Evolutionary conservation across 2,797 vertebrate species (phyloP), one percentile per base, ranked within the genome.

Genomic region (Sebastolobus alascanus): DNA sequence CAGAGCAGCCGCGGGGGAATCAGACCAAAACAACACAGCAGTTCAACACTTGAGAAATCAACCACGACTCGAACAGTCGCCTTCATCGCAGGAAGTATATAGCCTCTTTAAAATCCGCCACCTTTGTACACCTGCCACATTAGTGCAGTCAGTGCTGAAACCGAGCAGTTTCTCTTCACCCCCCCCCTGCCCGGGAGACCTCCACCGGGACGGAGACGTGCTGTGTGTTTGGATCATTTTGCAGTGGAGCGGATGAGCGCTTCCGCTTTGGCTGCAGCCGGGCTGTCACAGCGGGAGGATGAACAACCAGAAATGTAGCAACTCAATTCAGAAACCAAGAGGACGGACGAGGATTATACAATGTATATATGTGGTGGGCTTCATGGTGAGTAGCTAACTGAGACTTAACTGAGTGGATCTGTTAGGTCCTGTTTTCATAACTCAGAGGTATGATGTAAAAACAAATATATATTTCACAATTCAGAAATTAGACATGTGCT

Each of bases 301-400:
- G 96, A 94, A 79, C 74, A 63, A 91, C 84, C 82, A 89, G 7
- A 92, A 65, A 94, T 95, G 94, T 91, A 92, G 90, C 73, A 55
- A 86, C 86, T 83, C 88, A 86, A 66, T 82, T 61, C 84, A 89
- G 63, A 93, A 79, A 85, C 72, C 89, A 25, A 80, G 60, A 63
- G 85, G 89, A 82, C 85, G 89, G 71, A 84, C 60, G 38, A 87
- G 90, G 59, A 96, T 96, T 35, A 94, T 96, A 84, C 87, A 79
- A 40, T 96, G 95, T 25, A 93, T 96, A 79, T 96, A 96, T 54
- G 90, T 96, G 75, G 96, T 96, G 76, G 96, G 96, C 67, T 96
- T 96, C 76, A 96, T 96, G 96, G 96, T 96, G 90, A 96, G 96
- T 95, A 46, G 73, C 35, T 37, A 7, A 16, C 18, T 9, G 61